These are phyloP conservation scores for Dorcus parallelipipedus DNA, from an alignment of 2,888 invertebrate species.

Conservation along the genomic window DNA sequence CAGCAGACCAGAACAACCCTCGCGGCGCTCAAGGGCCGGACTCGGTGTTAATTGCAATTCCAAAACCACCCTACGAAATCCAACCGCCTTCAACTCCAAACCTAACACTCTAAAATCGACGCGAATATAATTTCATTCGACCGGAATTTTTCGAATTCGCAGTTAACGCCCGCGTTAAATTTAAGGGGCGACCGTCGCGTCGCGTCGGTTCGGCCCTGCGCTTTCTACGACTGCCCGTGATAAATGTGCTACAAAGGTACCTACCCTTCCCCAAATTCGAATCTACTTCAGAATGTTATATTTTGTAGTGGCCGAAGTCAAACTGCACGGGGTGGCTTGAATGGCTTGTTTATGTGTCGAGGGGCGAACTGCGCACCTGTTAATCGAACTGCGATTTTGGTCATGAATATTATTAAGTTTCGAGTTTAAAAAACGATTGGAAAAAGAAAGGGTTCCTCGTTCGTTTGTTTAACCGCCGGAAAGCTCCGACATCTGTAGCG, in stretches of 20 bases:
- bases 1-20: slow-evolving; percentile 49
- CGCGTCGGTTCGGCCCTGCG: not conserved
- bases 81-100: too few species aligned
- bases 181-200: not conserved
- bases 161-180: too few species aligned
- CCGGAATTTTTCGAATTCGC: too few species aligned
- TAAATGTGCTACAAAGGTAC: slow-evolving; percentile 7
- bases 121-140: too few species aligned
- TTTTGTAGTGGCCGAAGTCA: slow-evolving; percentile 28
- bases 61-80: too few species aligned
- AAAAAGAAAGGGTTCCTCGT: too few species aligned
- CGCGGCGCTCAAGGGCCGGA: slow-evolving; percentile 19
- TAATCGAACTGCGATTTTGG: slow-evolving; percentile 23
- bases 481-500: too few species aligned
- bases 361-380: slow-evolving; percentile 23
- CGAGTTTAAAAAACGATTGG: not conserved
- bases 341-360: slow-evolving; percentile 23
- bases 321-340: slow-evolving; percentile 21
- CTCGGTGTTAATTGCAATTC: slow-evolving; percentile 5
- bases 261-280: slow-evolving; percentile 12
- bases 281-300: slow-evolving; percentile 25
- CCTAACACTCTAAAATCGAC: too few species aligned
- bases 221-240: not conserved
- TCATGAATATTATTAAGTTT: slow-evolving; percentile 14
- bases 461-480: too few species aligned